phyloP scores from a whole-genome alignment of 2,888 invertebrate species.

The Stictocephala bisonia region DNA sequence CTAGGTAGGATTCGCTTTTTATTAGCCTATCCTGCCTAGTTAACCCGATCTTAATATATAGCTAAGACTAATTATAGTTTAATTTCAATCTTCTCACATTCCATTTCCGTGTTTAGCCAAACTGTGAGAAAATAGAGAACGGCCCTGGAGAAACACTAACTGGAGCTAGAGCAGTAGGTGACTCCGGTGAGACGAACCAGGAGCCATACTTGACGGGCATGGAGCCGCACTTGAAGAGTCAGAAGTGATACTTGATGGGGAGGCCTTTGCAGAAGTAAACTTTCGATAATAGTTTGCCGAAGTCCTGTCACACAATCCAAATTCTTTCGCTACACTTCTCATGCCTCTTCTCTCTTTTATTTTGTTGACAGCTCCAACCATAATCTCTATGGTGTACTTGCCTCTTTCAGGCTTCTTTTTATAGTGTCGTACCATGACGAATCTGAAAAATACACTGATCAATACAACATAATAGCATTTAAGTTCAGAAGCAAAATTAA shows the following conservation, averaged over 20 bases:
- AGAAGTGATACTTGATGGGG: neutral
- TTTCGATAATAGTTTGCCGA: neutral
- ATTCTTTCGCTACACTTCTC: neutral
- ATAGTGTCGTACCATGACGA: neutral
- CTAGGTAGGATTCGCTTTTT: too few species aligned
- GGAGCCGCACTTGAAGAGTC: neutral
- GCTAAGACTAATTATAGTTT: neutral
- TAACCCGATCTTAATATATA: too few species aligned
- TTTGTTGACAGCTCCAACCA: neutral
- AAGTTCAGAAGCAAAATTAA: neutral
- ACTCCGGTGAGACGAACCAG: neutral
- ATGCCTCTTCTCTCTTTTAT: neutral
- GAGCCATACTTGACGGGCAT: neutral
- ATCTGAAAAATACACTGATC: neutral
- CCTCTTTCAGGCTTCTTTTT: constrained; percentile 1
- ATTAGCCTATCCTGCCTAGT: too few species aligned
- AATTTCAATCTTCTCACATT: neutral
- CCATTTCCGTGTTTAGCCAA: neutral
- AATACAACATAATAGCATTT: neutral
- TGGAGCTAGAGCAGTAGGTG: neutral
- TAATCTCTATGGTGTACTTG: neutral
- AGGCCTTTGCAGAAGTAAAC: neutral
- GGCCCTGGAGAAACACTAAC: neutral
- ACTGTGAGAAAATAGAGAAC: neutral
- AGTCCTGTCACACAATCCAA: neutral